Evolutionary conservation across 2,113 vertebrate species (phyloP), one percentile per base, ranked within the genome.

Genomic region (Trichechus manatus): DNA sequence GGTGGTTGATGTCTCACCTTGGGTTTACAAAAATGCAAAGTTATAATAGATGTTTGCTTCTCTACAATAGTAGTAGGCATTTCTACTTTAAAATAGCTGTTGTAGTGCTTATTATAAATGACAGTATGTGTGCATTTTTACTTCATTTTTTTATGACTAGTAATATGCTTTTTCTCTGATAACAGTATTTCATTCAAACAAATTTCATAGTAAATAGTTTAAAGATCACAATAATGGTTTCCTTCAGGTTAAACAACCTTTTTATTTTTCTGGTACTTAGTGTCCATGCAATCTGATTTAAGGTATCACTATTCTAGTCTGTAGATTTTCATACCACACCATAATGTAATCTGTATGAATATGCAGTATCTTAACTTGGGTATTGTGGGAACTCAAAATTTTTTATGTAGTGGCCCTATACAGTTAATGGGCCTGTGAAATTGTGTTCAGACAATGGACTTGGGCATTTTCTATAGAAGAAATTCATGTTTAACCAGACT

Each of bases 91-190:
- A 85, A 84, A 31, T 63, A 93, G 14, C 5, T 59, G 1, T 64
- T 94, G 14, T 19, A 90, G 96, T 70, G 39, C 11, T 93, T 70
- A 59, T 47, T 77, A 15, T 92, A 53, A 80, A 20, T 92, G 66
- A 5, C n/a, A 61, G 42, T 56, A 68, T 70, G 39, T 89, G 10
- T 20, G 13, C 53, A 93, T 3, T 80, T 10, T 42, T 92, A 31
- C 53, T 91, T 87, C 29, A 70, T 36, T 85, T 72, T 81, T 84
- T 94, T 53, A 72, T 80, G 29, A 33, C 11, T 15, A 33, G 0
- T 3, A 2, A 80, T 68, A 20, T 7, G 8, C 5, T 63, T 89
- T 85, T 88, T 88, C 47, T 87, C 64, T 90, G 72, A 80, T 44
- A 83, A 14, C 78, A 39, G 31, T 56, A 8, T 31, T 91, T 20